Conservation (phyloP, 2,888 invertebrate species). For the Polydrusus pterygomalis region DNA sequence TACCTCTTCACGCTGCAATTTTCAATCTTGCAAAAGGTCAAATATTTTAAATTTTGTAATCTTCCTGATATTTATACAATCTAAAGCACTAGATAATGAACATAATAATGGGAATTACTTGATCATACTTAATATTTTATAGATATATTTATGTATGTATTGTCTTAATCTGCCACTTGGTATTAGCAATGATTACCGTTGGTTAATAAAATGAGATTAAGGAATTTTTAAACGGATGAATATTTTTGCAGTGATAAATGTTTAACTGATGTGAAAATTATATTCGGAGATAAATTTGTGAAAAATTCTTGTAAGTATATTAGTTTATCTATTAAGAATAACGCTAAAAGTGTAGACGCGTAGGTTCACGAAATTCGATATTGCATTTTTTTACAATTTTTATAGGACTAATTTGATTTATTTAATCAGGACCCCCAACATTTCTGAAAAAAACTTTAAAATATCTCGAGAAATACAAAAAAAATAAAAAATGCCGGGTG, state of each 20-base stretch:
- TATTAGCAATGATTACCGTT: not conserved
- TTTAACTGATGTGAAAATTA: not conserved
- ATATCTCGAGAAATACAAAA: too few relatives aligned
- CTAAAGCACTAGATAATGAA: not conserved
- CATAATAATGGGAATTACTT: conserved; percentile 15
- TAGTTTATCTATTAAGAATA: conserved; percentile 10
- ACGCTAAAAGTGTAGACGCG: too few relatives aligned
- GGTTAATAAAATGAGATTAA: conserved; percentile 16
- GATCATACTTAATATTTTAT: not conserved
- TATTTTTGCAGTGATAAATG: not conserved
- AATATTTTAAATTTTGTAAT: too few relatives aligned
- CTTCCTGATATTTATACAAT: not conserved
- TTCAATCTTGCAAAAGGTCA: not conserved
- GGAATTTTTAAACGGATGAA: not conserved
- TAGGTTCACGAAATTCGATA: too few relatives aligned
- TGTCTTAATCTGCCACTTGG: conserved; percentile 14
- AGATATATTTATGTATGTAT: not conserved
- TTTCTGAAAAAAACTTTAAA: too few relatives aligned
- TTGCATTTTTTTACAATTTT: too few relatives aligned
- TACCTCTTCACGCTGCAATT: too few relatives aligned
- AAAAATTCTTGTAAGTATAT: conserved; percentile 14
- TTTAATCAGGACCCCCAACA: too few relatives aligned
- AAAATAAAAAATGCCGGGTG: too few relatives aligned
- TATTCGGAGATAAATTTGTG: conserved; percentile 6
- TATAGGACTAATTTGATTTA: too few relatives aligned